These are phyloP conservation scores for Protula sp. DNA, from an alignment of 2,888 invertebrate genomes.

Conservation along the genomic window DNA sequence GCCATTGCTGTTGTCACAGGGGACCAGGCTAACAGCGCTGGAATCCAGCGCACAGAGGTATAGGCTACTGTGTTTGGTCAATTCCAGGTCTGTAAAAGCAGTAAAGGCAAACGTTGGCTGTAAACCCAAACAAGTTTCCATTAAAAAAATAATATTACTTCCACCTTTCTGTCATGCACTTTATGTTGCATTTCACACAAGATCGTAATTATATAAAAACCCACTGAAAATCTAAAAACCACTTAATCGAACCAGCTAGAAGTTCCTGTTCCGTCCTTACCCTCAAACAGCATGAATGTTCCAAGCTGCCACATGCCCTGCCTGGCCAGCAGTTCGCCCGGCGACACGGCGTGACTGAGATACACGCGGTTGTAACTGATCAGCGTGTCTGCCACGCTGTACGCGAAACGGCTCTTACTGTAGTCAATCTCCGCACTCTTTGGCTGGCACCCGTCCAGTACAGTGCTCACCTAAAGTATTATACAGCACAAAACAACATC, in stretches of 20 bases:
- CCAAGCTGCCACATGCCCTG: slow-evolving; percentile 25
- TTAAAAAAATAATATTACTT: no score
- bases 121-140: no score
- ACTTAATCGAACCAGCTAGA: no score
- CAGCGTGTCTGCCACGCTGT: slow-evolving; percentile 3
- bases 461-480: slow-evolving; percentile 31
- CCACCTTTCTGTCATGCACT: no score
- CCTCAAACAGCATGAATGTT: slow-evolving; percentile 38
- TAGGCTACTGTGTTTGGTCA: slow-evolving; percentile 38
- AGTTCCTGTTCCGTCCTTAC: no score
- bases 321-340: not conserved
- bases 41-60: slow-evolving; percentile 43
- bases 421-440: slow-evolving; percentile 37
- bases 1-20: slow-evolving; percentile 39
- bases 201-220: no score
- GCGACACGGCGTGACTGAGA: slow-evolving; percentile 7
- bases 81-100: slow-evolving; percentile 25
- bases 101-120: no score
- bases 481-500: no score
- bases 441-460: slow-evolving; percentile 38
- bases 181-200: no score
- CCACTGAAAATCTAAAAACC: no score
- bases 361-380: slow-evolving; percentile 1
- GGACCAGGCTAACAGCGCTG: slow-evolving; percentile 32
- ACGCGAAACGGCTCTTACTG: slow-evolving; percentile 16